Conservation (phyloP, 2,113 vertebrate genomes). For the Lanius ludovicianus region DNA sequence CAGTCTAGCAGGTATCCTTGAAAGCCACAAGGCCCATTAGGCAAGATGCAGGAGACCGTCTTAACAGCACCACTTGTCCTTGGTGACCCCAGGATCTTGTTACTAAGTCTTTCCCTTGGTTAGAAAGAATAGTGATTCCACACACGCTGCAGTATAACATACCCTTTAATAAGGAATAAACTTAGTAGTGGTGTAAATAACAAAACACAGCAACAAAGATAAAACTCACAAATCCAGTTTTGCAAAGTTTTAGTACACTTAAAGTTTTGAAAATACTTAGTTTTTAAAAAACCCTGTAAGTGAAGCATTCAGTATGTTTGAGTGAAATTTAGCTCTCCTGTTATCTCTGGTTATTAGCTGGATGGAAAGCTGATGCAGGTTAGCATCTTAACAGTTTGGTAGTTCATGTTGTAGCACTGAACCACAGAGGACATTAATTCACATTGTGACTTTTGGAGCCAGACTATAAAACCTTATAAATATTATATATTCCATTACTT, state of each 20-base stretch:
- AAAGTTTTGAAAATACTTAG: neutral
- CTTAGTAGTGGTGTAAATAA: neutral
- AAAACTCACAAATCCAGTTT: neutral
- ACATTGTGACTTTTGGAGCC: neutral
- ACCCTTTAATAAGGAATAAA: neutral
- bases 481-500: slow-evolving; percentile 45
- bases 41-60: neutral
- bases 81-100: fast-evolving
- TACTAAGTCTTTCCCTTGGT: neutral
- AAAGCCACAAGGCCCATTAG: neutral
- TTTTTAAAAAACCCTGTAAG: neutral
- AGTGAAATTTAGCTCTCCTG: neutral
- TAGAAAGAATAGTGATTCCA: neutral
- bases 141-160: neutral
- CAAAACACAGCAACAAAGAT: neutral
- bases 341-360: neutral
- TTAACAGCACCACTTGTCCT: neutral
- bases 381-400: neutral
- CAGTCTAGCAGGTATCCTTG: neutral
- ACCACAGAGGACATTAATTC: slow-evolving; percentile 28
- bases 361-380: neutral
- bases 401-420: neutral
- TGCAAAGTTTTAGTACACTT: neutral
- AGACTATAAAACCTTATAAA: slow-evolving; percentile 27
- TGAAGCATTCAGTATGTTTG: neutral